Evolutionary conservation across 2,797 vertebrate species (phyloP), one percentile per base, ranked within the genome.

Genomic region (Pangasius krempfi): DNA sequence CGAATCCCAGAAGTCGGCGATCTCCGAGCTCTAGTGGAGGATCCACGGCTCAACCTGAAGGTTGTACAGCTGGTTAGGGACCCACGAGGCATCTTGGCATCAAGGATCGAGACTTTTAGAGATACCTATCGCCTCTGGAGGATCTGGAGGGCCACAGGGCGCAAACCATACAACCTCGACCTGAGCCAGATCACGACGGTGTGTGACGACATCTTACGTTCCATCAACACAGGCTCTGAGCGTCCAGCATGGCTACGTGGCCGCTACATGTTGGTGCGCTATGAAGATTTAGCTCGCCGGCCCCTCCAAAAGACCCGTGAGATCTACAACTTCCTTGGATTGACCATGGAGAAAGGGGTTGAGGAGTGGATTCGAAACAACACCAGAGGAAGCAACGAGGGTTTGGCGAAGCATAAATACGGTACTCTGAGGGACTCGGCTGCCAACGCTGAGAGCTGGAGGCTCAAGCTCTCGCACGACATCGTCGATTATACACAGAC

Each of bases 31-130:
- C 93, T 98, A 88, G 96, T 98, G 1, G 97, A 98, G 89, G 98
- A 98, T 91, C 98, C 97, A 0, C 95, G 96, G 84, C 93, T 98
- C 5, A 98, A 98, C 92, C 92, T 98, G 92, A 98, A 98, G 94
- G 97, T 99, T 85, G 96, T 99, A 91, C 98, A 99, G 93, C 94
- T 99, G 86, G 97, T 99, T 54, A 95, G 97, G 27, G 98, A 99
- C 89, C 98, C 98, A 0, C 95, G 98, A 0, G 98, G 97, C 16
- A 98, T 98, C 90, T 93, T 99, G 89, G 97, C 97, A 0, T 99
- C 98, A 1, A 96, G 98, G 12, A 98, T 97, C 0, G 97, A 98
- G 94, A 98, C 98, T 6, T 98, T 98, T 91, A 94, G 97, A 60
- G 98, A 98, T 89, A 98, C 97, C 0, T 98, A 98, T 93, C 95